Conservation (phyloP, 2,888 invertebrate species). For the Volucella inflata region DNA sequence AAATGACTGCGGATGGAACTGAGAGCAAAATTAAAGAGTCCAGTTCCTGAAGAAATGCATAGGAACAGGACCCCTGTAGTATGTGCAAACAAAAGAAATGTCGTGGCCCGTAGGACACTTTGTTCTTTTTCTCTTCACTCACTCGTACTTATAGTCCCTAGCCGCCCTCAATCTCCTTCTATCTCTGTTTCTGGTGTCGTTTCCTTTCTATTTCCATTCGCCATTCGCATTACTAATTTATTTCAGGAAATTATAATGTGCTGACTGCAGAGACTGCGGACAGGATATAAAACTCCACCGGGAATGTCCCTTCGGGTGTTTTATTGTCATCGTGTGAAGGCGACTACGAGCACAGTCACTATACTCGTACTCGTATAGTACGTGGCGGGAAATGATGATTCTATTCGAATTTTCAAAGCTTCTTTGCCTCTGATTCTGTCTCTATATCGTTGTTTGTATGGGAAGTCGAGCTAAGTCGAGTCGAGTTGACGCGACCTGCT, state of each 20-base stretch:
- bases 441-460: neutral
- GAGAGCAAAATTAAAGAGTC: conserved; percentile 16
- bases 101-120: conserved; percentile 69
- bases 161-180: conserved; percentile 7
- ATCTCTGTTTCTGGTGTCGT: conserved; percentile 5
- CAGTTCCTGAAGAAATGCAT: conserved; percentile 20
- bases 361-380: neutral
- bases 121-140: conserved; percentile 39
- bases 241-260: conserved; percentile 76
- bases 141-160: neutral
- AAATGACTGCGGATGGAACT: conserved; percentile 50
- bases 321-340: conserved; percentile 68
- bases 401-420: conserved; percentile 46
- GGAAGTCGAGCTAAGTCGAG: conserved; percentile 59
- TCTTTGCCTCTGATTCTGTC: conserved; percentile 3
- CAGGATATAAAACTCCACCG: conserved; percentile 72
- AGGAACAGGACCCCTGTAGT: conserved; percentile 15
- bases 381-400: conserved; percentile 60
- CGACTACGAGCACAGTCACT: neutral
- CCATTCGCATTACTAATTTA: conserved; percentile 74
- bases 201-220: conserved; percentile 68
- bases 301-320: conserved; percentile 72
- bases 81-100: conserved; percentile 67
- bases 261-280: conserved; percentile 76
- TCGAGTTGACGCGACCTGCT: conserved; percentile 16